Base-by-base conservation (phyloP, 2,797 vertebrate species). In the Cuniculus paca region DNA sequence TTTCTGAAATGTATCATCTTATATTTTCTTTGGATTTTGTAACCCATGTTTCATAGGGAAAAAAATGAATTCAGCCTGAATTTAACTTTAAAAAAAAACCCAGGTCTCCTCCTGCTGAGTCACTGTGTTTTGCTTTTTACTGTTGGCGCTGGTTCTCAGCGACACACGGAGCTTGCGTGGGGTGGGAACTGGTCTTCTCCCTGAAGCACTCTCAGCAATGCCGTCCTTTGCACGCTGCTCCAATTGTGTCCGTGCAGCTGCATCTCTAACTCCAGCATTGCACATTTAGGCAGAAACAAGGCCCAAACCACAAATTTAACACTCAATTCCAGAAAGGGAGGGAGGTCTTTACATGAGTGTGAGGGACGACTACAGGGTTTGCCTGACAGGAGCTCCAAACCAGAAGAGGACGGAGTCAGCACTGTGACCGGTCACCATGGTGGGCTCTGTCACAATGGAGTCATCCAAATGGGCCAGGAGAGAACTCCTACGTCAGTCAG, bases 301-400 rank as follows among this genome's bases (percentile, higher is more conserved):
- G 6, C 3, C 7, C 36, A 31, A 0, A 1, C 12, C 8, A 52
- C 1, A 4, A 7, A 5, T 5, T 54, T 50, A 28, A 0, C 2
- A 6, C 17, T 68, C 17, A 34, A 39, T 11, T 31, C n/a, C 14
- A 6, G 12, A 22, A 77, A 65, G 5, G 17, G 45, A 54, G 26
- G 11, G 68, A 58, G 2, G 9, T 31, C 5, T 34, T 7, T 10
- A 0, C 12, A 6, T 0, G 3, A 0, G 3, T 10, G 5, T 14
- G 5, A 17, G 7, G 16, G 12, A 2, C 12, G 26, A 1, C n/a
- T 3, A 3, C 0, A 0, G 39, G 13, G 0, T 58, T 39, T 39
- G 16, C 5, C 2, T 2, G 13, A 26, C 20, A 0, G 1, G 4
- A 42, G 6, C 1, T 3, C 28, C 12, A 14, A 0, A 0, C n/a